A percentile compares a stretch with the other conserved stretches of the same genome.
phyloP scores from a whole-genome alignment of 2,888 invertebrate genomes.

The Cacoxenus indagator region DNA sequence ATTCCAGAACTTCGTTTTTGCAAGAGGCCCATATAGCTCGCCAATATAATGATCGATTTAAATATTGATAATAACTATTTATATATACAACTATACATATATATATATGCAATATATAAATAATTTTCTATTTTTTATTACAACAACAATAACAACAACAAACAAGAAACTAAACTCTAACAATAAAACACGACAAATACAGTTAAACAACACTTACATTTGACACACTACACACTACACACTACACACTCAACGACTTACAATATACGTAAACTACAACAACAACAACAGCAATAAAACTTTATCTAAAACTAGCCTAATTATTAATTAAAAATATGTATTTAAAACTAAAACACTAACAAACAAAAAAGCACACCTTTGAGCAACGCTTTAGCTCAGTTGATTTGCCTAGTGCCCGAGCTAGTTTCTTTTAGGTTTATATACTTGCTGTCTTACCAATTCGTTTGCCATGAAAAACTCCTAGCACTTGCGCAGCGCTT shows the following conservation, averaged over 20 bases:
- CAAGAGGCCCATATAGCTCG: constrained; percentile 73
- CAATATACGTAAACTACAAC: constrained; percentile 25
- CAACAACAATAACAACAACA: constrained; percentile 34
- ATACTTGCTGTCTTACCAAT: too few species aligned
- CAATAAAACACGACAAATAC: constrained; percentile 56
- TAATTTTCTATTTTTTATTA: constrained; percentile 39
- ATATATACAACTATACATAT: too few species aligned
- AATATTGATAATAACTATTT: constrained; percentile 32
- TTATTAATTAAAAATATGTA: constrained; percentile 28
- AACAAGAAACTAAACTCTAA: constrained; percentile 49
- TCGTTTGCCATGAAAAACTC: too few species aligned
- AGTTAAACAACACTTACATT: too few species aligned
- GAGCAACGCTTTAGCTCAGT: neutral
- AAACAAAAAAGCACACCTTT: neutral
- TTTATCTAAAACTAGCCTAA: constrained; percentile 47
- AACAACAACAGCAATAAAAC: neutral
- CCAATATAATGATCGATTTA: constrained; percentile 65
- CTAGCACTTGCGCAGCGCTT: too few species aligned
- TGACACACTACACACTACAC: constrained; percentile 5
- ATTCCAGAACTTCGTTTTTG: constrained; percentile 72
- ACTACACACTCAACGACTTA: constrained; percentile 38
- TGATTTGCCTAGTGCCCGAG: too few species aligned
- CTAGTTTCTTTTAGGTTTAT: too few species aligned
- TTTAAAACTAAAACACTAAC: neutral
- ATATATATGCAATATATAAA: too few species aligned